phyloP scores from a whole-genome alignment of 2,888 invertebrate genomes.

The Thera obeliscata region DNA sequence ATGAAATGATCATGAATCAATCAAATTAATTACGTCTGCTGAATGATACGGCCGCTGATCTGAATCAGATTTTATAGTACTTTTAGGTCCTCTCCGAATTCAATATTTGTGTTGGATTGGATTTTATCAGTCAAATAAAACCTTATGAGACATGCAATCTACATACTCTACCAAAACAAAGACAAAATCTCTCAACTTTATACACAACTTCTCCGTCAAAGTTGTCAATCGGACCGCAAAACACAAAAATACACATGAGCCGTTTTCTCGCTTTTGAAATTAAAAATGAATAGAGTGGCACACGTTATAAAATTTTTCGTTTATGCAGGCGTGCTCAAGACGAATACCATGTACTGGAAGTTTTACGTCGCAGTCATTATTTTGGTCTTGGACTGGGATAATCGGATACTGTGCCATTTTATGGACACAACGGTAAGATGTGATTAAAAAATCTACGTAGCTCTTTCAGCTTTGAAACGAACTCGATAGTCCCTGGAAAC shows the following conservation, averaged over 20 bases:
- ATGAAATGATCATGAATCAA: too few relatives aligned
- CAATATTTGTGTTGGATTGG: background rate
- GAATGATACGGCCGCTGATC: background rate
- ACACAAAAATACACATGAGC: constrained; percentile 35
- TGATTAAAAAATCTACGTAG: background rate
- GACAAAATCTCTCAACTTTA: constrained; percentile 12
- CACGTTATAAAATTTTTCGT: constrained; percentile 58
- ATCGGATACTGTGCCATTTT: constrained; percentile 50
- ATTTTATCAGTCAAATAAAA: background rate
- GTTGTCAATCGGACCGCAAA: constrained; percentile 35
- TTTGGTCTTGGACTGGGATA: constrained; percentile 54
- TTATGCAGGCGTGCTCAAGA: constrained; percentile 50
- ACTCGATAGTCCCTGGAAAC: background rate
- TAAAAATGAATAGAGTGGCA: constrained; percentile 49
- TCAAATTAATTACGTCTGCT: background rate
- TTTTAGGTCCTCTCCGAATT: background rate
- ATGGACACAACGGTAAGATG: constrained; percentile 58
- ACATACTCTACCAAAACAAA: constrained; percentile 11
- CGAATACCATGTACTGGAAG: constrained; percentile 60
- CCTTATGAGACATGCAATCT: constrained; percentile 7
- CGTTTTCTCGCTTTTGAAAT: constrained; percentile 36
- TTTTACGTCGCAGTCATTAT: constrained; percentile 54
- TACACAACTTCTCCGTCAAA: constrained; percentile 28
- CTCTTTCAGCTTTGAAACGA: background rate
- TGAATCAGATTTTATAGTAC: background rate